These are phyloP conservation scores for Ephydatia muelleri DNA, from an alignment of 37 sponge, comb jelly and placozoan genomes.

Conservation along the genomic window DNA sequence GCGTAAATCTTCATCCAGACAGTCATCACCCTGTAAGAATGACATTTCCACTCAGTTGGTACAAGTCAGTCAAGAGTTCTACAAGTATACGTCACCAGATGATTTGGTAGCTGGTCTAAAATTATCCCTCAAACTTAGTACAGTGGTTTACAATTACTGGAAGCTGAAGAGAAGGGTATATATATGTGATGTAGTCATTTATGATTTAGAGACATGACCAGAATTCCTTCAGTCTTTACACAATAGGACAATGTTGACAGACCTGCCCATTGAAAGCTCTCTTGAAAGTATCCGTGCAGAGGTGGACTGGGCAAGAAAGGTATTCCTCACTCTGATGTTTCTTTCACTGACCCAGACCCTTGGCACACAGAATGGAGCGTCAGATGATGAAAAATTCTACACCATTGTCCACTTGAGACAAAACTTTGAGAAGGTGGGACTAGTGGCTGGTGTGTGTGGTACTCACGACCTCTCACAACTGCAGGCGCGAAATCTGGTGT, in stretches of 20 bases:
- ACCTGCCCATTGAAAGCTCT: conserved; percentile 53
- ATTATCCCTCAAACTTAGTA: conserved; percentile 38
- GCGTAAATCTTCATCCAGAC: conserved; percentile 21
- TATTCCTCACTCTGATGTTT: too few species aligned
- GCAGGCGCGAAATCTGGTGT: conserved; percentile 85
- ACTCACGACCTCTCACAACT: not conserved
- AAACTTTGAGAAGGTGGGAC: conserved; percentile 86
- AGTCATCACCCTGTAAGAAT: conserved; percentile 34
- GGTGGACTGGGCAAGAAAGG: conserved; percentile 3
- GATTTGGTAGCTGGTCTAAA: conserved; percentile 48
- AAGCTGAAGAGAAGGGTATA: conserved; percentile 84
- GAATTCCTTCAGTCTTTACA: conserved; percentile 30
- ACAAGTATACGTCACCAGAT: conserved; percentile 55
- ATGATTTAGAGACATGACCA: not conserved
- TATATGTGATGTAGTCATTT: not conserved
- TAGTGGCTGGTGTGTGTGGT: not conserved
- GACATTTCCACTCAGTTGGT: conserved; percentile 39
- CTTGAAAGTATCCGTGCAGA: conserved; percentile 50
- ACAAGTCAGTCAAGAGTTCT: conserved; percentile 72
- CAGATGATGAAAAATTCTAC: conserved; percentile 54
- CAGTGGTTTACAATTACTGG: conserved; percentile 90
- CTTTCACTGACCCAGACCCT: too few species aligned
- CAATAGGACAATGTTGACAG: conserved; percentile 47
- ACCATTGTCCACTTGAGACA: conserved; percentile 74
- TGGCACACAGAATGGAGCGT: conserved; percentile 23